Evolutionary conservation across 2,797 vertebrate genomes (phyloP), one percentile per base, ranked within the genome.

Genomic region (Danio tinwini): DNA sequence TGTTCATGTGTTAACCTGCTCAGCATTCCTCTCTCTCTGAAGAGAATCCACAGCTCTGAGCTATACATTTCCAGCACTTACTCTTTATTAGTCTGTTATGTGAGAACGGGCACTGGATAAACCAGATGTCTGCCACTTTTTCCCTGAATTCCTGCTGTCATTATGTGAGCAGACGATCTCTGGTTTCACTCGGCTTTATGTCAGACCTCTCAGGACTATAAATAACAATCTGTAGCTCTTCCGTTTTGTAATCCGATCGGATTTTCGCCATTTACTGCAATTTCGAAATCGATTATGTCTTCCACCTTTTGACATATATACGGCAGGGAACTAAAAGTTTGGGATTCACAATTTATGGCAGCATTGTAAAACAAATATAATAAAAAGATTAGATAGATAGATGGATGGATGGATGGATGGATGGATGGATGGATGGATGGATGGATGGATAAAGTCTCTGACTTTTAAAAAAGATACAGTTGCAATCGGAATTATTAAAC

Each of bases 1-100:
- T 82, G 84, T 85, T 92, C 93, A 83, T 94, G 93, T 93, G 88
- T 91, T 87, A 88, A 90, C 93, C 91, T 94, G 93, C 87, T 80
- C 82, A 76, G 80, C 92, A 94, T 94, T 93, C 93, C 88, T 91
- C 83, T 72, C 88, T 90, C 83, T 70, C 73, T 47, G 49, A 58
- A 62, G 58, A 82, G 77, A 79, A 84, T 80, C 80, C 77, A 79
- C 80, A 75, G 82, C 81, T 86, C 55, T 53, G 40, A 82, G 82
- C 81, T 56, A 78, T 59, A 64, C 52, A 40, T 81, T 84, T 84
- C 74, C 49, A 76, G 14, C 37, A 14, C 59, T 58, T 19, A 1
- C 50, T 29, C 58, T 78, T 61, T 74, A 63, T 77, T 82, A 67
- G 56, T 14, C 42, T 80, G 73, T 80, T 74, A 80, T 75, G 61